Base-by-base conservation (phyloP, 1,140 invertebrate genomes). In the Procambarus clarkii region DNA sequence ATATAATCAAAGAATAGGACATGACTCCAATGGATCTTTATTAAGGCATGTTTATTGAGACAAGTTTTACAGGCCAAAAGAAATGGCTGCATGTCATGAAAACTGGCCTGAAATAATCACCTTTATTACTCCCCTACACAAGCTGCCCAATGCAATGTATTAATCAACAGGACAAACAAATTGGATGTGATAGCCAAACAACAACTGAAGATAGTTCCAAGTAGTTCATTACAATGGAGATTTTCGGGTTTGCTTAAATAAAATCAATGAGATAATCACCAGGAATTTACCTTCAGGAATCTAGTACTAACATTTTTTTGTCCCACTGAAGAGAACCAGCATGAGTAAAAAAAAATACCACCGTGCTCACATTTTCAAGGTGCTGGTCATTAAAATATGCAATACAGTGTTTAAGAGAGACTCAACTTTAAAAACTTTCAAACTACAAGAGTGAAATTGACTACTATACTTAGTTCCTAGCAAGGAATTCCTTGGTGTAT, bases 41-140 rank as follows among this genome's bases (percentile, higher is more conserved):
- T 34, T 48, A 91, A 64, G 60, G 85, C 79, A 79, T 79, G 24
- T 79, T 8, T 76, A 79, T n/a, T 50, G 44, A 84, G 21, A 69
- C 34, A 74, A 34, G 44, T 82, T 79, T 85, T 54, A 86, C 84
- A 86, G 85, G 90, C 90, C 90, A 91, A 91, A 83, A 86, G 90
- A 91, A 91, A 91, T 91, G 90, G 90, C 90, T 91, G 90, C 79
- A 91, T 91, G 90, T 91, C 90, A 91, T 91, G 78, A 74, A 81
- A 91, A 60, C 78, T 86, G 90, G 85, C 90, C 90, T 81, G 84
- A 91, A 82, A 82, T 64, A 71, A 54, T 91, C 76, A 86, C 87
- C 87, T 89, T 54, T 79, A 77, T 85, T 76, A 91, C 81, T 90
- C 80, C 87, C 88, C 81, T 60, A 77, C 71, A 90, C 83, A 84